Base-by-base conservation (phyloP, 2,113 vertebrate genomes). In the Lasiurus borealis region DNA sequence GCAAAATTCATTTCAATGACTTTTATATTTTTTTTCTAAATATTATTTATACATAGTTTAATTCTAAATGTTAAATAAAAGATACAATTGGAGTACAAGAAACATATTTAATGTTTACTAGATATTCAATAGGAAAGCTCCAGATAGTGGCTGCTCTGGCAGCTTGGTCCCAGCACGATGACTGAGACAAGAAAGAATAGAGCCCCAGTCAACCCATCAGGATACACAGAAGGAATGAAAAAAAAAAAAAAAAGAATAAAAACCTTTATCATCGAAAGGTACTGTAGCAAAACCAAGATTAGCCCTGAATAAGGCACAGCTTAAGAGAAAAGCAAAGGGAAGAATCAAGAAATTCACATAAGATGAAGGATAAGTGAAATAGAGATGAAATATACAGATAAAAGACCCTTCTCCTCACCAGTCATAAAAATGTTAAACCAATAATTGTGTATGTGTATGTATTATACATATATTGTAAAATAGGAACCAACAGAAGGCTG, bases 101-200 rank as follows among this genome's bases (percentile, higher is more conserved):
- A 78, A 64, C 12, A 68, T 12, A 36, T 52, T 68, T 76, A 48
- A 18, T 66, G 21, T 64, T 64, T 85, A 75, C 59, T 81, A 80
- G 27, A 54, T 59, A 23, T 36, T 14, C 27, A 81, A 15, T 1
- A 46, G 12, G 25, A n/a, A 78, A 68, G 8, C 71, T 85, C 21
- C 16, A 91, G 16, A 71, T 8, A 93, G 44, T 83, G 50, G 19
- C 18, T 83, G 1, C 4, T 94, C 16, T 82, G 3, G 54, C 52
- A 52, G 4, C 48, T 68, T 25, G 8, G n/a, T 57, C 40, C 16
- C 72, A 71, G 25, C 46, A 27, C 13, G 10, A 69, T 59, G 29
- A 86, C 0, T 1, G 75, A 13, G 16, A 2, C 3, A 40, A 40
- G 0, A 5, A 34, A 18, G 8, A 52, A 2, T 0, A 57, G 14